Conservation (phyloP, 2,888 invertebrate species). For the Cataglyphis livida region DNA sequence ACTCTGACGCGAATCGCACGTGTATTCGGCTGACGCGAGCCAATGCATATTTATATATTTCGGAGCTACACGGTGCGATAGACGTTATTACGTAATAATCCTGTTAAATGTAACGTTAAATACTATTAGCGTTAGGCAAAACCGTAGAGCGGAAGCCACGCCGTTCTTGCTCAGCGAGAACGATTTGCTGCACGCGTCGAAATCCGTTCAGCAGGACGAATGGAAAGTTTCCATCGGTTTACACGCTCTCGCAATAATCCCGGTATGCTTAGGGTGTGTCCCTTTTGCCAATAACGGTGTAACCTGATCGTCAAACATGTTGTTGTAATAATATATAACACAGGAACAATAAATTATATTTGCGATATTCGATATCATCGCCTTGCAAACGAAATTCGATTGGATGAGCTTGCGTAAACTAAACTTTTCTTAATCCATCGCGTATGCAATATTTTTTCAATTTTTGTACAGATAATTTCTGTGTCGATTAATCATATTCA, state of each 20-base stretch:
- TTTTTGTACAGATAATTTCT: background rate
- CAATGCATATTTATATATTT: conserved; percentile 76
- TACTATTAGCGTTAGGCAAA: conserved; percentile 68
- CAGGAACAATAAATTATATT: background rate
- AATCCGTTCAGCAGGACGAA: conserved; percentile 44
- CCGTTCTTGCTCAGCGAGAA: conserved; percentile 62
- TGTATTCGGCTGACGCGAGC: conserved; percentile 68
- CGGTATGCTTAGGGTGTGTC: conserved; percentile 32
- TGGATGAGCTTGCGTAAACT: background rate
- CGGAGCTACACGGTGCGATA: conserved; percentile 67
- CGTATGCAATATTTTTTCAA: background rate
- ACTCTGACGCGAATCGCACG: conserved; percentile 63
- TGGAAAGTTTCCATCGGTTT: conserved; percentile 50
- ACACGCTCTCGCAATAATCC: conserved; percentile 27
- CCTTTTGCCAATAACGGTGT: background rate
- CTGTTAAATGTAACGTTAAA: conserved; percentile 80
- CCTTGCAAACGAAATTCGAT: background rate
- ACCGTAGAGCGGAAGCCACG: conserved; percentile 52
- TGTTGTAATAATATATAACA: background rate
- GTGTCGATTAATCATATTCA: background rate
- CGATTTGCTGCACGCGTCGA: conserved; percentile 44
- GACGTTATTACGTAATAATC: conserved; percentile 77
- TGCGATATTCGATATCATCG: background rate
- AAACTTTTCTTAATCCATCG: background rate
- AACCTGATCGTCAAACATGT: conserved; percentile 14